A percentile compares a stretch with the other conserved stretches of the same genome.
These are phyloP conservation scores for Petrolisthes cinctipes DNA, from an alignment of 2,888 invertebrate genomes.

Conservation along the genomic window DNA sequence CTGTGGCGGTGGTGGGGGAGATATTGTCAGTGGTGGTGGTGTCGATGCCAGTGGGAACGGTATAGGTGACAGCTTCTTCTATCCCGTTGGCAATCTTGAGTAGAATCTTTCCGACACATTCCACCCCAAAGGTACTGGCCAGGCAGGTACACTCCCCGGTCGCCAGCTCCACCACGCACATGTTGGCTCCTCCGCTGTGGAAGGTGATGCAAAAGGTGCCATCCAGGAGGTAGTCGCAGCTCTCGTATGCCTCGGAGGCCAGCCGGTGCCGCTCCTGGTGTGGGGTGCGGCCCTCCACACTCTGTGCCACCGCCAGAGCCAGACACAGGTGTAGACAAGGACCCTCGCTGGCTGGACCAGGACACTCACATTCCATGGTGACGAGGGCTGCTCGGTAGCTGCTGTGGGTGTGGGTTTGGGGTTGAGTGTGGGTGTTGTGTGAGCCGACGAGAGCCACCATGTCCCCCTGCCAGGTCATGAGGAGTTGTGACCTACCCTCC, in stretches of 20 bases:
- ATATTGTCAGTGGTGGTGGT: not conserved
- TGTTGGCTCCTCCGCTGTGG: slow-evolving; percentile 21
- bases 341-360: slow-evolving; percentile 25
- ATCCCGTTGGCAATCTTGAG: slow-evolving; percentile 19
- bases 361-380: slow-evolving; percentile 59
- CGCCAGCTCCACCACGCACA: slow-evolving; percentile 38
- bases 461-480: slow-evolving; percentile 44
- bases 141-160: slow-evolving; percentile 39
- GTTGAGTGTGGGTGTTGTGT: not conserved
- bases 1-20: not conserved
- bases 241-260: slow-evolving; percentile 44
- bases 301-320: slow-evolving; percentile 20
- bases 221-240: slow-evolving; percentile 43
- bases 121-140: slow-evolving; percentile 29
- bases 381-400: slow-evolving; percentile 41
- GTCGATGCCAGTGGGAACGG: not conserved
- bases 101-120: slow-evolving; percentile 44
- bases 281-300: slow-evolving; percentile 28
- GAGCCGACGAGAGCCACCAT: slow-evolving; percentile 47
- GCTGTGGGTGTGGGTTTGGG: slow-evolving; percentile 15
- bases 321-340: slow-evolving; percentile 49
- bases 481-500: slow-evolving; percentile 45
- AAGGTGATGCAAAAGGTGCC: slow-evolving; percentile 29
- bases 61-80: slow-evolving; percentile 29
- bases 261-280: slow-evolving; percentile 39